Percentiles rank a stretch among this genome's conserved stretches.
Conservation (phyloP, 2,113 vertebrate genomes). For the Pedetes capensis region DNA sequence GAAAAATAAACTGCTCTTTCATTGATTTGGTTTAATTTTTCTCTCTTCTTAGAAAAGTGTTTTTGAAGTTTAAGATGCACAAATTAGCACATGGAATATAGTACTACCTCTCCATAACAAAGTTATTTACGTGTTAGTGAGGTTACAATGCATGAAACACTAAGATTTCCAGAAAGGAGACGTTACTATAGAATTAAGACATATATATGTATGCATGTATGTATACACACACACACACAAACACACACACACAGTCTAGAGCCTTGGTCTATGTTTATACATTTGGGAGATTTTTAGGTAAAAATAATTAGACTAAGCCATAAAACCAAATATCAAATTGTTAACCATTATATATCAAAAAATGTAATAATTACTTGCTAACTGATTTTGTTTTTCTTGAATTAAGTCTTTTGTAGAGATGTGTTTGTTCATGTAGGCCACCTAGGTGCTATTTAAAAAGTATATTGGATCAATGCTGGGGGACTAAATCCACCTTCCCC, state of each 20-base stretch:
- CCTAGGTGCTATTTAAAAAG: background rate
- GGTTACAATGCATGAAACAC: background rate
- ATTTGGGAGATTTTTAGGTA: background rate
- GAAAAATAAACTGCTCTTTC: background rate
- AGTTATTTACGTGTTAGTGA: background rate
- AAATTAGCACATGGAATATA: background rate
- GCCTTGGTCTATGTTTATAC: background rate
- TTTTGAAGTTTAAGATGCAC: background rate
- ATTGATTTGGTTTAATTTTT: slow-evolving; percentile 3
- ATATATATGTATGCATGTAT: too few species aligned
- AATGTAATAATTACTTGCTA: background rate
- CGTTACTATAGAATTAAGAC: background rate
- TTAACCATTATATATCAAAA: background rate
- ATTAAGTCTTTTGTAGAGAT: background rate
- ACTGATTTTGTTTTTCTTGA: background rate
- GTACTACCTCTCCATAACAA: background rate
- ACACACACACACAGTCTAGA: background rate
- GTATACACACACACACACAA: too few species aligned
- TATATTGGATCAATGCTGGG: background rate
- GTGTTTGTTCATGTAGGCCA: background rate
- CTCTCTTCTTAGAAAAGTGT: background rate
- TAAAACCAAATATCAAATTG: background rate
- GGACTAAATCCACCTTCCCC: background rate
- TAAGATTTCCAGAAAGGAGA: background rate
- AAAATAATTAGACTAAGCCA: slow-evolving; percentile 16